Percentiles rank a stretch among this genome's conserved stretches.
Evolutionary conservation across 2,113 vertebrate species (phyloP).

Genomic region (Poecile atricapillus): DNA sequence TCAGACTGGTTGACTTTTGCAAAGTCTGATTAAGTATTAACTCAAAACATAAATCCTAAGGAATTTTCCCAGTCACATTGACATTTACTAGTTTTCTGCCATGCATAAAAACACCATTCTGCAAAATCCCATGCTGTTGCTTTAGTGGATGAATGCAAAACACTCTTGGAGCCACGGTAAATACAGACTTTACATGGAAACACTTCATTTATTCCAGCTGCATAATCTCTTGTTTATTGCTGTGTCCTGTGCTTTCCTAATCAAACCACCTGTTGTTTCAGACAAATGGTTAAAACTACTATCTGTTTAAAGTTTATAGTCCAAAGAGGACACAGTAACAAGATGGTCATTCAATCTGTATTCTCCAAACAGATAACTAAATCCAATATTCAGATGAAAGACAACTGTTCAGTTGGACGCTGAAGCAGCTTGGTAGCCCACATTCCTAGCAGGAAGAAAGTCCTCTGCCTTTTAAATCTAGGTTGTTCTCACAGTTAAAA

Average conservation of each 20-base stretch:
- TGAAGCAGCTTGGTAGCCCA: background rate
- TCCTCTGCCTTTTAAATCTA: constrained; percentile 8
- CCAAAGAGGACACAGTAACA: background rate
- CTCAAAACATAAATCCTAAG: constrained; percentile 20
- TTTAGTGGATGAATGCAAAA: constrained; percentile 10
- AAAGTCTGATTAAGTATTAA: constrained; percentile 23
- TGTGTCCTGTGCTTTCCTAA: background rate
- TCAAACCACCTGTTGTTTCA: constrained; percentile 3
- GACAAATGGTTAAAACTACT: background rate
- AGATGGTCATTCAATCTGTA: background rate
- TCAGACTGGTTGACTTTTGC: background rate
- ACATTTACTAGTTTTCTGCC: background rate
- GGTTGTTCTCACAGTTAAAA: background rate
- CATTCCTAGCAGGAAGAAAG: background rate
- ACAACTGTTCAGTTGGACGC: background rate
- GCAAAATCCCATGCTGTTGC: background rate
- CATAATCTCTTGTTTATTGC: background rate
- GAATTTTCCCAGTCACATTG: background rate
- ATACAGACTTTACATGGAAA: background rate
- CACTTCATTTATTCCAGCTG: background rate
- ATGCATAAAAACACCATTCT: background rate
- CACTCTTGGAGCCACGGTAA: background rate
- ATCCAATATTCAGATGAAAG: background rate
- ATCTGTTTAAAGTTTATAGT: background rate
- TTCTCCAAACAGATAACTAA: background rate